phyloP scores from a whole-genome alignment of 64 coral and sea anemone genomes.

The Acropora tenuis region DNA sequence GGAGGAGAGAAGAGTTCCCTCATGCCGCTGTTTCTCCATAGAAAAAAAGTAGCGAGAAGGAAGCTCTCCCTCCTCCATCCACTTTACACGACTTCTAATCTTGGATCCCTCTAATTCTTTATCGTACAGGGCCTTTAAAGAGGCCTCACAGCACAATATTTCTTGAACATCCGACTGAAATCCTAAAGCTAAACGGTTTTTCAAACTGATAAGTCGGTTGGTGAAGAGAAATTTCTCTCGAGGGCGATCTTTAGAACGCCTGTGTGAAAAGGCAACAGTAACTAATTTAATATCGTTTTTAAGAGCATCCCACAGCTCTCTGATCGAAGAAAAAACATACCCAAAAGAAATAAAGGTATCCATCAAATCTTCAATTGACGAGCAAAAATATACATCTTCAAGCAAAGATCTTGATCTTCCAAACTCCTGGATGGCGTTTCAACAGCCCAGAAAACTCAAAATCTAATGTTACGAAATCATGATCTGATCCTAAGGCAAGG shows the following conservation, averaged over 20 bases:
- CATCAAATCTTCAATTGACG: no score
- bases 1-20: neutral
- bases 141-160: neutral
- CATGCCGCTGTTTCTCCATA: neutral
- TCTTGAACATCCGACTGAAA: neutral
- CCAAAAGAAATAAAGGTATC: no score
- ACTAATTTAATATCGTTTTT: no score
- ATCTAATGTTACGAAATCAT: neutral
- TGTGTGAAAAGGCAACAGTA: neutral
- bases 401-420: slow-evolving; percentile 31
- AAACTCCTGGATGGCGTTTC: neutral
- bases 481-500: slow-evolving; percentile 26
- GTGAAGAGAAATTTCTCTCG: neutral
- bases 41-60: slow-evolving; percentile 40
- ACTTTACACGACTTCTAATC: neutral
- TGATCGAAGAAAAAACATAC: no score
- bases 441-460: neutral
- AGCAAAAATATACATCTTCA: neutral
- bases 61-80: slow-evolving; percentile 52
- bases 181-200: neutral
- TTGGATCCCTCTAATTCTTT: slow-evolving; percentile 4
- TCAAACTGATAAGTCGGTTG: neutral
- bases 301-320: no score
- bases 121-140: neutral
- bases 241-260: neutral